phyloP scores from a whole-genome alignment of 2,888 invertebrate species.

The Yponomeuta evonymella region DNA sequence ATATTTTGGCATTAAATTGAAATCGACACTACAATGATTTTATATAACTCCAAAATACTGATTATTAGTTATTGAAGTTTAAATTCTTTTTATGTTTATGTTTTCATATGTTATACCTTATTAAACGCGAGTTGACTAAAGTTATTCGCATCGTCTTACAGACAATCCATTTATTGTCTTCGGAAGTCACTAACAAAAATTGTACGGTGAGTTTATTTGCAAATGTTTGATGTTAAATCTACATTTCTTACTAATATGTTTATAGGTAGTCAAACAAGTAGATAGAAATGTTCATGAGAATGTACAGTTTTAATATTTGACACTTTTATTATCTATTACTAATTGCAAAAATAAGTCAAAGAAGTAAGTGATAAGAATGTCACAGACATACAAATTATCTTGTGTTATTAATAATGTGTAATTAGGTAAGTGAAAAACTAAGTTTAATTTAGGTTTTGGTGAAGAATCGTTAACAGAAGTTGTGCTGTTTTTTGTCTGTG shows the following conservation, averaged over 20 bases:
- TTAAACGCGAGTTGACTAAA: no score
- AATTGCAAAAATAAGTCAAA: conserved; percentile 10
- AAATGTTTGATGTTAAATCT: neutral
- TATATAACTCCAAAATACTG: no score
- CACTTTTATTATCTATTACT: neutral
- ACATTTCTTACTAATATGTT: neutral
- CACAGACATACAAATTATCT: conserved; percentile 29
- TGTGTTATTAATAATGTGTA: conserved; percentile 6
- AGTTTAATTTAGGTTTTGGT: conserved; percentile 14
- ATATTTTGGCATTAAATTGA: no score
- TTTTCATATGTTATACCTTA: no score
- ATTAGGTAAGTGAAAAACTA: conserved; percentile 7
- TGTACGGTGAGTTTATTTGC: neutral
- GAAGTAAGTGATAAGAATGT: conserved; percentile 31
- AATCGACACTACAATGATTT: no score
- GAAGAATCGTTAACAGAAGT: neutral
- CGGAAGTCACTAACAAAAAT: neutral
- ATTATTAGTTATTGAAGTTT: no score
- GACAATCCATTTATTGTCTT: no score
- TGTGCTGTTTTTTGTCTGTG: neutral
- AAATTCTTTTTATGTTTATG: no score
- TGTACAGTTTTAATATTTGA: neutral
- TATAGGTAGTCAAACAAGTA: neutral
- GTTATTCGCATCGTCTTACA: no score
- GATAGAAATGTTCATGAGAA: neutral